These are phyloP conservation scores for Lottia gigantea DNA, from an alignment of 2,888 invertebrate species.

Conservation along the genomic window DNA sequence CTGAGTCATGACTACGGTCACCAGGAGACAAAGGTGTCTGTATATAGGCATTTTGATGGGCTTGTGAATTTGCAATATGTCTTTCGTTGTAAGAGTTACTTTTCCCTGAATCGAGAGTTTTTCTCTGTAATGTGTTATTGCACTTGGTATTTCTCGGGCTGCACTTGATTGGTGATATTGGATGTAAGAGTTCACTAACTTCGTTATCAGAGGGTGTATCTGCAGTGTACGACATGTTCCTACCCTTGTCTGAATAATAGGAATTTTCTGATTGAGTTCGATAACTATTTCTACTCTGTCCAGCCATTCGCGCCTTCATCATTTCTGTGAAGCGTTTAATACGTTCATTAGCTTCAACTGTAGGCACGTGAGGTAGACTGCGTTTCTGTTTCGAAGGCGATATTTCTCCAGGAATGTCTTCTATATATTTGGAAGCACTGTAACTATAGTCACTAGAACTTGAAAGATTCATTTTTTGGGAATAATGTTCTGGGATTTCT, in stretches of 20 bases:
- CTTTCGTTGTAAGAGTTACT: slow-evolving; percentile 9
- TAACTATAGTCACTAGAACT: slow-evolving; percentile 3
- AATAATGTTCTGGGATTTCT: slow-evolving; percentile 7
- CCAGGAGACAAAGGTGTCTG: slow-evolving; percentile 21
- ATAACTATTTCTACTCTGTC: slow-evolving; percentile 36
- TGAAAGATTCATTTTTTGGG: background rate
- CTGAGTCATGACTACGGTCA: slow-evolving; percentile 45
- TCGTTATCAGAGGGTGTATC: slow-evolving; percentile 43
- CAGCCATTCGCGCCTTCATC: slow-evolving; percentile 43
- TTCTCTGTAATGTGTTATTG: background rate
- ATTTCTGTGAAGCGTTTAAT: slow-evolving; percentile 52
- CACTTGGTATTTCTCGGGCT: background rate
- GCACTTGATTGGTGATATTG: background rate
- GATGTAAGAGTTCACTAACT: slow-evolving; percentile 36
- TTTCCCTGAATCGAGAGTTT: slow-evolving; percentile 5
- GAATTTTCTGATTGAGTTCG: slow-evolving; percentile 35
- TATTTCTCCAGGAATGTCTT: background rate
- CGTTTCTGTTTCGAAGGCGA: slow-evolving; percentile 38
- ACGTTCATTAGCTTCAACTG: slow-evolving; percentile 42
- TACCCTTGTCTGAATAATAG: slow-evolving; percentile 13
- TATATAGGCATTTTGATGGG: background rate
- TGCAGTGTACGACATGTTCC: slow-evolving; percentile 8
- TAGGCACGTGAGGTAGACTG: slow-evolving; percentile 47
- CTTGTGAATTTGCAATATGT: background rate
- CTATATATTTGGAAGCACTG: background rate